These are phyloP conservation scores for Papilio aristodemus DNA, from an alignment of 1,140 invertebrate genomes.

Conservation along the genomic window DNA sequence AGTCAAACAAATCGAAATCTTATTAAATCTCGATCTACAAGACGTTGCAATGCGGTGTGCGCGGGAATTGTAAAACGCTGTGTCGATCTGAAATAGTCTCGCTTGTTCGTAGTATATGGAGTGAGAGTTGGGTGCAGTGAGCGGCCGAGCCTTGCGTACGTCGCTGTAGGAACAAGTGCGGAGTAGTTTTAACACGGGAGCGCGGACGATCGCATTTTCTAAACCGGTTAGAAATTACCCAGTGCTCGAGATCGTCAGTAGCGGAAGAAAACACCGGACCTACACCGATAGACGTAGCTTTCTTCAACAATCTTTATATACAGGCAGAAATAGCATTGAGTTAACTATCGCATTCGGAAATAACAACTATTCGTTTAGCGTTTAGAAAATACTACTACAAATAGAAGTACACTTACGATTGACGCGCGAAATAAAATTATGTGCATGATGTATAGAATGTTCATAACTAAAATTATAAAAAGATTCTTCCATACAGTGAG, in stretches of 20 bases:
- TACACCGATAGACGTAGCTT: conserved; percentile 54
- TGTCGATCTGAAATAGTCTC: conserved; percentile 35
- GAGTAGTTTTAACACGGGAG: conserved; percentile 36
- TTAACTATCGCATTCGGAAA: conserved; percentile 19
- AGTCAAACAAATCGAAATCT: no score
- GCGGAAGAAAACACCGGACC: conserved; percentile 70
- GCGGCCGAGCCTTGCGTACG: conserved; percentile 23
- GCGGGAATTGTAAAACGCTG: conserved; percentile 22
- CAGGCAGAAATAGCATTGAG: conserved; percentile 28
- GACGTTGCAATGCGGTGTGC: background rate
- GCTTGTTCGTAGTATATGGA: conserved; percentile 50
- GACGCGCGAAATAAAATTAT: no score
- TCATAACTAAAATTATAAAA: no score
- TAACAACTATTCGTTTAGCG: conserved; percentile 7
- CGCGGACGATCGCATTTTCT: conserved; percentile 69
- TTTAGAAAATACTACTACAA: background rate
- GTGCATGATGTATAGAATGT: no score
- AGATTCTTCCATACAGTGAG: no score
- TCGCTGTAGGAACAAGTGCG: conserved; percentile 34
- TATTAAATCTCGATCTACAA: no score
- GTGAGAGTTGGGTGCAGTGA: conserved; percentile 52
- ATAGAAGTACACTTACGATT: background rate
- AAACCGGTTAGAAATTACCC: conserved; percentile 80
- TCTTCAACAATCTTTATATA: conserved; percentile 44
- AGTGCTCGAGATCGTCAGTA: conserved; percentile 73